Conservation (phyloP, 2,888 invertebrate species). For the Drosophila vallismaia region DNA sequence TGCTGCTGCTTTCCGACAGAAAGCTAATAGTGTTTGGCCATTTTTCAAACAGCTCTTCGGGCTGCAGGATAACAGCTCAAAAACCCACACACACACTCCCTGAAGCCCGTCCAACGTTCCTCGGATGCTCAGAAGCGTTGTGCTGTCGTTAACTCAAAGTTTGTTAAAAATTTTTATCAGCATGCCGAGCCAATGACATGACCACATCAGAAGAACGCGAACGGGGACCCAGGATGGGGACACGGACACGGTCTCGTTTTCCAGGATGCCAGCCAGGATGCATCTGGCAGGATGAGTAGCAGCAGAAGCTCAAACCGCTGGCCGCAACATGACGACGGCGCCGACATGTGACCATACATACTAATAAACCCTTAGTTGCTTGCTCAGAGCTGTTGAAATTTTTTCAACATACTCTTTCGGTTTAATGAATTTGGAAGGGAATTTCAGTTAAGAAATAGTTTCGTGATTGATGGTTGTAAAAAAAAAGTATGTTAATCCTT, state of each 20-base stretch:
- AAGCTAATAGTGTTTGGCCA: conserved; percentile 78
- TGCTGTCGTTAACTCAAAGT: conserved; percentile 76
- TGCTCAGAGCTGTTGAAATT: conserved; percentile 44
- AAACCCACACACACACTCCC: conserved; percentile 21
- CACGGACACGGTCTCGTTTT: conserved; percentile 20
- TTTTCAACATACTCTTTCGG: conserved; percentile 29
- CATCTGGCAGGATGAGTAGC: conserved; percentile 20
- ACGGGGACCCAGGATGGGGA: conserved; percentile 7
- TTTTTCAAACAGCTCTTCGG: conserved; percentile 69
- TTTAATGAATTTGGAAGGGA: conserved; percentile 28
- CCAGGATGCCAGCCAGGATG: conserved; percentile 1
- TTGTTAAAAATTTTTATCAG: conserved; percentile 76
- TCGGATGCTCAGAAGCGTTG: conserved; percentile 16
- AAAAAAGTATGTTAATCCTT: background rate
- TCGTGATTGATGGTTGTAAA: conserved; percentile 26
- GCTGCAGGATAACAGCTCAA: conserved; percentile 37
- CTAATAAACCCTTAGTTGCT: conserved; percentile 71
- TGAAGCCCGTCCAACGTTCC: background rate
- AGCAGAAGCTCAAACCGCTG: conserved; percentile 25
- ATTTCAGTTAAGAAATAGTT: conserved; percentile 39
- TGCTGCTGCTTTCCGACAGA: conserved; percentile 39
- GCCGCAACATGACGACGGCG: conserved; percentile 65
- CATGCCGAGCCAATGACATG: conserved; percentile 75
- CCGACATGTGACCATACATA: conserved; percentile 72
- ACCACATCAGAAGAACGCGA: conserved; percentile 69